Conservation (phyloP, 1,140 invertebrate species). For the Zaprionus lachaisei region DNA sequence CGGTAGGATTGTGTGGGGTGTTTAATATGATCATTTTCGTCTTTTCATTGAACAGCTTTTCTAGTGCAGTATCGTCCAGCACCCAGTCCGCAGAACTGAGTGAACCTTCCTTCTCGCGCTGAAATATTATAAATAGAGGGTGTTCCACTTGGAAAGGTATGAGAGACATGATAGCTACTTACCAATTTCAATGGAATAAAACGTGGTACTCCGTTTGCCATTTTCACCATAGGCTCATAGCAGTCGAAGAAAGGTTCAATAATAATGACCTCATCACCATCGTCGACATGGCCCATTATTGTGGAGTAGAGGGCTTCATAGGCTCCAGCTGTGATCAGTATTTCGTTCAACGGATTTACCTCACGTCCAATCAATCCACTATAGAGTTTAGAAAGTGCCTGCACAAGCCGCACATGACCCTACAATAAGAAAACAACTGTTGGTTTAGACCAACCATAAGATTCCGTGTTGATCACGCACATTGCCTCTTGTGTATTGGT, state of each 20-base stretch:
- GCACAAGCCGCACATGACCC: conserved; percentile 96
- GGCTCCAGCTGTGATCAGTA: conserved; percentile 95
- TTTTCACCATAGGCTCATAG: conserved; percentile 96
- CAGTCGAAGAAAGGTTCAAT: conserved; percentile 99
- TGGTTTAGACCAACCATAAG: background rate
- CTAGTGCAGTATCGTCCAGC: conserved; percentile 93
- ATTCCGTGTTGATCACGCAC: conserved; percentile 86
- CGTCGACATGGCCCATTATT: conserved; percentile 93
- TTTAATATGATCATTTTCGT: conserved; percentile 99
- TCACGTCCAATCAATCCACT: conserved; percentile 90
- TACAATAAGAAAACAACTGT: conserved; percentile 82
- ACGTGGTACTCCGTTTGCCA: conserved; percentile 93
- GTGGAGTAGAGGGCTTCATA: conserved; percentile 96
- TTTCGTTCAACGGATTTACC: conserved; percentile 93
- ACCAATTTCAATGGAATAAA: conserved; percentile 95
- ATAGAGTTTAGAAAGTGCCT: conserved; percentile 94
- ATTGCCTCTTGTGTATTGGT: conserved; percentile 96
- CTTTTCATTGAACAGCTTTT: conserved; percentile 92
- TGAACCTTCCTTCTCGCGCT: conserved; percentile 68
- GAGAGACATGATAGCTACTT: conserved; percentile 63
- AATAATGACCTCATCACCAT: conserved; percentile 97
- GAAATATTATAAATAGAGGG: background rate
- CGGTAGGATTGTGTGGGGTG: conserved; percentile 97
- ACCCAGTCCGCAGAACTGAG: conserved; percentile 94
- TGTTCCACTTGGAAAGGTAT: no score